Evolutionary conservation across 1,140 invertebrate genomes (phyloP).

Genomic region (Lasaia peninsularis): DNA sequence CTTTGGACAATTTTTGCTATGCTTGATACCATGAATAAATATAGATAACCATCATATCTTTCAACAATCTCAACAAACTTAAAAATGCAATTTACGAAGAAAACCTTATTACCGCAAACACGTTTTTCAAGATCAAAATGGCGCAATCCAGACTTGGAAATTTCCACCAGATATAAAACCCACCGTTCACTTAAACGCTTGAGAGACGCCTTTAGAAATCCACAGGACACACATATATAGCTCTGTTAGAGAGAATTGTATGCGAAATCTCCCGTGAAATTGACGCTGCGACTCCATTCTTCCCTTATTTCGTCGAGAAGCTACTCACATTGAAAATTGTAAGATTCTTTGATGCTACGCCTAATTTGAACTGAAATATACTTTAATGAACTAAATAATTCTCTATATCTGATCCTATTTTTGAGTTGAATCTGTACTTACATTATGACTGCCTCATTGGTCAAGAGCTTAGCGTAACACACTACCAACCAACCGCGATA

Average conservation of each 20-base stretch:
- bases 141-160: slow-evolving; percentile 2
- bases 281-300: slow-evolving; percentile 52
- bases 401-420: too few species aligned
- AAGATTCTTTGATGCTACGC: slow-evolving; percentile 14
- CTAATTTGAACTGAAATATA: not conserved
- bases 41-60: too few species aligned
- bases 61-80: too few species aligned
- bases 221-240: slow-evolving; percentile 27
- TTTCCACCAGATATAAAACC: slow-evolving; percentile 15
- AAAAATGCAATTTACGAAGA: too few species aligned
- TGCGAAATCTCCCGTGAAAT: slow-evolving; percentile 65
- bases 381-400: too few species aligned
- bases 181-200: slow-evolving; percentile 21
- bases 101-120: too few species aligned
- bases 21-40: too few species aligned
- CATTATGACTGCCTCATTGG: too few species aligned
- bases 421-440: too few species aligned
- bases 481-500: too few species aligned
- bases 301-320: slow-evolving; percentile 31
- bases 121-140: not conserved
- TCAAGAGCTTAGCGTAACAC: too few species aligned
- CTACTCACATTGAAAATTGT: slow-evolving; percentile 44
- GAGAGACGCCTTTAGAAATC: slow-evolving; percentile 35
- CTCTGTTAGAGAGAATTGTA: slow-evolving; percentile 37
- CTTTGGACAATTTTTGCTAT: too few species aligned